phyloP scores from a whole-genome alignment of 2,797 vertebrate genomes.

The Chaunax sp. region DNA sequence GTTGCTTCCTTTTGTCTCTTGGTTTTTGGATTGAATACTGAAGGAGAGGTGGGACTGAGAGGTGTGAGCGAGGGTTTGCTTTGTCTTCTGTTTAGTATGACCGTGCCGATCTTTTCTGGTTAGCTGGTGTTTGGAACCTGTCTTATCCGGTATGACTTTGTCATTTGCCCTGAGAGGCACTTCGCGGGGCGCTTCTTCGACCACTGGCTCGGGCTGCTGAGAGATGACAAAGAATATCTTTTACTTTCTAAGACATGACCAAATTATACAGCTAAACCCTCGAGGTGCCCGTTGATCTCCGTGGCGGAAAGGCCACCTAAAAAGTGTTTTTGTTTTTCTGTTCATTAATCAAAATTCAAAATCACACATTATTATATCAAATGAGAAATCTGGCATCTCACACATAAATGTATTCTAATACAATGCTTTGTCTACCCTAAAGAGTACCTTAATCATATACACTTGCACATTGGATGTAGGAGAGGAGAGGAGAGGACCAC shows the following conservation, averaged over 20 bases:
- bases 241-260: not conserved
- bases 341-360: too few relatives aligned
- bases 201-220: constrained; percentile 77
- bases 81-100: constrained; percentile 46
- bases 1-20: constrained; percentile 46
- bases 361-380: too few relatives aligned
- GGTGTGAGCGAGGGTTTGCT: constrained; percentile 50
- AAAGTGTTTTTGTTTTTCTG: too few relatives aligned
- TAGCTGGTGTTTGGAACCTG: constrained; percentile 69
- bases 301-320: too few relatives aligned
- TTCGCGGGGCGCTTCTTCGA: constrained; percentile 74
- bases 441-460: too few relatives aligned
- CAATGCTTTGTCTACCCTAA: too few relatives aligned
- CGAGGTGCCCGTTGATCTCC: not conserved
- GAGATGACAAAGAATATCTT: constrained; percentile 16
- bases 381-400: too few relatives aligned
- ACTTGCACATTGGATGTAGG: too few relatives aligned
- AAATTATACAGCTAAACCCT: not conserved
- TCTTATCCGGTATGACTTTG: constrained; percentile 82
- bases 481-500: too few relatives aligned
- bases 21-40: constrained; percentile 44
- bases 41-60: constrained; percentile 34
- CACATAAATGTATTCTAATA: too few relatives aligned
- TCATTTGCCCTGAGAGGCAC: constrained; percentile 84
- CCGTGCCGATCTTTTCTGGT: constrained; percentile 70